Evolutionary conservation across 2,888 invertebrate genomes (phyloP).

Genomic region (Sceliomorpha sp.): DNA sequence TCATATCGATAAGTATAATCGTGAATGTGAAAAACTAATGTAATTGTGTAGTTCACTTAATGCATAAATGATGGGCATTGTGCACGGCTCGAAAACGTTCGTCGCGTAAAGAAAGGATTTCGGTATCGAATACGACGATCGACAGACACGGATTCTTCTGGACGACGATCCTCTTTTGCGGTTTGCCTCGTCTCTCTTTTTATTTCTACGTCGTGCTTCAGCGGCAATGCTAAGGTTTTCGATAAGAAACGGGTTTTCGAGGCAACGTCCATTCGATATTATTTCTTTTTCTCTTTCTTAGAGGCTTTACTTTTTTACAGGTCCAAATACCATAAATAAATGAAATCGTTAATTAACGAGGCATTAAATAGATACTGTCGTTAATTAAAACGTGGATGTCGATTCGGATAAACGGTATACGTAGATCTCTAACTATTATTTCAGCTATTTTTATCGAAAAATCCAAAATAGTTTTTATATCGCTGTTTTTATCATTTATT

Average conservation of each 20-base stretch:
- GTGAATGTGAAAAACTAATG: no score
- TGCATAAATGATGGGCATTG: constrained; percentile 29
- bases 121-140: constrained; percentile 47
- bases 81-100: constrained; percentile 25
- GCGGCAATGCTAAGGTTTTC: constrained; percentile 42
- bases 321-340: constrained; percentile 44
- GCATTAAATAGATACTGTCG: constrained; percentile 35
- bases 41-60: no score
- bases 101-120: constrained; percentile 21
- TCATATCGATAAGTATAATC: no score
- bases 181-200: constrained; percentile 35
- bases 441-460: no score
- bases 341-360: constrained; percentile 43
- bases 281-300: constrained; percentile 14
- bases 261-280: constrained; percentile 21
- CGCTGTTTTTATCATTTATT: no score
- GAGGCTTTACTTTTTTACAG: constrained; percentile 15
- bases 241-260: constrained; percentile 59
- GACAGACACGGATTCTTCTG: constrained; percentile 31
- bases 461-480: no score
- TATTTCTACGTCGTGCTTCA: constrained; percentile 18
- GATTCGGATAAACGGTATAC: no score
- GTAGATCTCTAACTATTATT: no score
- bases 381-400: constrained; percentile 55
- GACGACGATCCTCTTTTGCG: constrained; percentile 34